Base-by-base conservation (phyloP, 2,797 vertebrate species). In the Zenarchopterus dispar region DNA sequence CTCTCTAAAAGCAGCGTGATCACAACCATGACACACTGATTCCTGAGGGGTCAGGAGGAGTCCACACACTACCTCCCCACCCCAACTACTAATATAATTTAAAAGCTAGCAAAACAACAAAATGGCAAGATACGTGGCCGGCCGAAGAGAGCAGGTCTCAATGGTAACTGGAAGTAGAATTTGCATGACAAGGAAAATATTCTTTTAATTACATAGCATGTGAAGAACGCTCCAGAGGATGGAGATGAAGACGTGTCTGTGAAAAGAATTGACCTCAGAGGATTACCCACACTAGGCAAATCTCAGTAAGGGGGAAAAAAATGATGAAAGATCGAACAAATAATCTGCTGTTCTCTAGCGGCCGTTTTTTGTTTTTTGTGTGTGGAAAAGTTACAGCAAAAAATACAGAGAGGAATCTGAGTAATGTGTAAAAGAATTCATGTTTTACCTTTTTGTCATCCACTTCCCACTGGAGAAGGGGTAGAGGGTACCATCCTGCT, bases 401-500 rank as follows among this genome's bases (percentile, higher is more conserved):
- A 3, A 10, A 45, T 21, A 15, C 42, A 53, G 11, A n/a, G 10
- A 17, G 0, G 13, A 5, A 8, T 58, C 13, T 19, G 22, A 22
- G 13, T 21, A 5, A 21, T 21, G 43, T 17, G 9, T 17, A 48
- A 36, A 56, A 22, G 2, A 42, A 1, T 1, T 22, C 15, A n/a
- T 21, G 2, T 8, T 24, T 82, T 76, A 91, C 89, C 85, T 79
- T 19, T 62, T 75, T 86, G 48, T 80, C 72, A 24, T 92, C 84
- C 73, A 94, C 50, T 49, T 88, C 79, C 96, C 96, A 97, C 39
- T 83, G 73, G 52, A 97, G 84, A 16, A 61, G 61, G 16, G 95
- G 96, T 69, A 80, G 63, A 1, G 95, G 95, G 72, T 50, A 70
- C 96, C 96, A 97, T 86, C 92, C 94, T 39, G 45, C 41, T 7